These are phyloP conservation scores for Pachycephus smyrnensis DNA, from an alignment of 2,888 invertebrate species.

Conservation along the genomic window DNA sequence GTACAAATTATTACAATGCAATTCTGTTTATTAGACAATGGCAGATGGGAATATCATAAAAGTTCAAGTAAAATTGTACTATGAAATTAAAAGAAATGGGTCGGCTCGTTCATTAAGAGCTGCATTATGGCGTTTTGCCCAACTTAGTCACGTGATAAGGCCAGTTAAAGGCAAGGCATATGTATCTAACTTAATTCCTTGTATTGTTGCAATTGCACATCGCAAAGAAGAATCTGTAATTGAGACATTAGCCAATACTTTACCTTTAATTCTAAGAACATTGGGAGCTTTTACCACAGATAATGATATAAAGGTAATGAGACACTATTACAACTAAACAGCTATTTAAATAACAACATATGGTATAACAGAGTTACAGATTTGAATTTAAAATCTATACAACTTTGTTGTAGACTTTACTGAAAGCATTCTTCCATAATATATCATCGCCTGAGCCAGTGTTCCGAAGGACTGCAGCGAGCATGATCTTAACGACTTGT, in stretches of 20 bases:
- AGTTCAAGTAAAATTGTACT: conserved; percentile 83
- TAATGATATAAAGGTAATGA: conserved; percentile 75
- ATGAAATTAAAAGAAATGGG: conserved; percentile 85
- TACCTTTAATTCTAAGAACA: conserved; percentile 75
- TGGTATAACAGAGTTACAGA: background rate
- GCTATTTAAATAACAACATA: background rate
- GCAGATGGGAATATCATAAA: conserved; percentile 78
- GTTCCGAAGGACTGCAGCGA: conserved; percentile 84
- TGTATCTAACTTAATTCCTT: conserved; percentile 80
- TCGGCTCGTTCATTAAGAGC: conserved; percentile 78
- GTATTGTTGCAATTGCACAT: conserved; percentile 77
- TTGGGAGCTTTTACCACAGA: conserved; percentile 79
- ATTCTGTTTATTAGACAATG: conserved; percentile 66
- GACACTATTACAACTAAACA: background rate
- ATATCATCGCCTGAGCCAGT: conserved; percentile 72
- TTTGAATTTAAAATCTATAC: background rate
- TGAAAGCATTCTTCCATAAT: conserved; percentile 73
- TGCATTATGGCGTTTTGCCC: conserved; percentile 81
- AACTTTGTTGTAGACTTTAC: conserved; percentile 65
- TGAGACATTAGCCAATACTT: conserved; percentile 75
- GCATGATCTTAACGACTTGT: conserved; percentile 84
- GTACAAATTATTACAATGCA: conserved; percentile 13
- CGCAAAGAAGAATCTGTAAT: conserved; percentile 79
- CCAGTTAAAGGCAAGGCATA: conserved; percentile 85
- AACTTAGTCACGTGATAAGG: conserved; percentile 80